A percentile compares a stretch with the other conserved stretches of the same genome.
phyloP scores from a whole-genome alignment of 2,113 vertebrate genomes.

The Agapornis roseicollis region DNA sequence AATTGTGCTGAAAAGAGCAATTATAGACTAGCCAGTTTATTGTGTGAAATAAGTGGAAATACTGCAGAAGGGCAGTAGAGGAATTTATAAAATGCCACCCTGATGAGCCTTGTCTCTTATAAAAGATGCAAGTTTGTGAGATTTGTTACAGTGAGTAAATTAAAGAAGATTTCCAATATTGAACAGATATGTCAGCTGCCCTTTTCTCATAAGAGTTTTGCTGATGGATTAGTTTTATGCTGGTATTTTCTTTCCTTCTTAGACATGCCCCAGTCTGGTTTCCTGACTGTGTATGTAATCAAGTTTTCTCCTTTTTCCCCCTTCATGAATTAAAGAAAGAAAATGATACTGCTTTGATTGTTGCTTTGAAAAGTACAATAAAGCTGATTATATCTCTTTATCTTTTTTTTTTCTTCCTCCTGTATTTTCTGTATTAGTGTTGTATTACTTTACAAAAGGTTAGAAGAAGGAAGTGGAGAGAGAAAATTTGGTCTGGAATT shows the following conservation, averaged over 20 bases:
- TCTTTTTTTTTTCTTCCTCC: not conserved
- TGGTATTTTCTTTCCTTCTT: not conserved
- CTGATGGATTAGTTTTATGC: slow-evolving; percentile 16
- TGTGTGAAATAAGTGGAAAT: slow-evolving; percentile 48
- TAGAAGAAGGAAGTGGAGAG: not conserved
- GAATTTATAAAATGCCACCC: slow-evolving; percentile 14
- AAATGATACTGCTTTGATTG: not conserved
- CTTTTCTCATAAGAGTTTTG: slow-evolving; percentile 31
- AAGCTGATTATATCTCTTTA: not conserved
- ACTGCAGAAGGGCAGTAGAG: not conserved
- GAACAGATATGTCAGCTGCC: slow-evolving; percentile 53
- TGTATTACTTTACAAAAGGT: not conserved
- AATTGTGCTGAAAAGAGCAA: slow-evolving; percentile 59
- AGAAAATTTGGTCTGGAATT: not conserved
- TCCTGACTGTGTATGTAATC: not conserved
- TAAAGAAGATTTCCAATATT: slow-evolving; percentile 58
- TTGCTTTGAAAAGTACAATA: not conserved
- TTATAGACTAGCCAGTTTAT: slow-evolving; percentile 16
- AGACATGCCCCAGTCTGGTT: not conserved
- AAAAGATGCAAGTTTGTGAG: slow-evolving; percentile 58
- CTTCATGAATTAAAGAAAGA: not conserved
- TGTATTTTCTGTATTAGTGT: not conserved
- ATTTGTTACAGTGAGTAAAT: slow-evolving; percentile 41
- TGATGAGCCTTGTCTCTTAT: slow-evolving; percentile 57
- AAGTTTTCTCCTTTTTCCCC: not conserved